Evolutionary conservation across 2,797 vertebrate species (phyloP).

Genomic region (Morus bassanus): DNA sequence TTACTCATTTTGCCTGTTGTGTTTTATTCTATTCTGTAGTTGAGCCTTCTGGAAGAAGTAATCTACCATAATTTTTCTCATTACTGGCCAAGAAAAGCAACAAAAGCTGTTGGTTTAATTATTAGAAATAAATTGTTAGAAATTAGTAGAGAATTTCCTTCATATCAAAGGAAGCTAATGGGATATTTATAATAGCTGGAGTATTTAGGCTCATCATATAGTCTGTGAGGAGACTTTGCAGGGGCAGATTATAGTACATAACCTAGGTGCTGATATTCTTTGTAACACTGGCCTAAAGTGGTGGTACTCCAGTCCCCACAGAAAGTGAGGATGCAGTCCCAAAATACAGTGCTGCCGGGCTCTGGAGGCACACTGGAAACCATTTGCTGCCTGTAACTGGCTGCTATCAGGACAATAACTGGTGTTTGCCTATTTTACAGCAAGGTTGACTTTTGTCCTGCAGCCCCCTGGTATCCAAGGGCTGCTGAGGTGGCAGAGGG

Average conservation of each 20-base stretch:
- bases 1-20: neutral
- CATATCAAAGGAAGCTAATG: neutral
- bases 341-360: neutral
- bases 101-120: neutral
- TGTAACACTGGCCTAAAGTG: neutral
- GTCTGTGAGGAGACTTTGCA: neutral
- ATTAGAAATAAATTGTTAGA: neutral
- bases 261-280: neutral
- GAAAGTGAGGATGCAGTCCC: neutral
- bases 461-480: neutral
- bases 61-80: neutral
- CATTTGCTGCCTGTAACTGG: neutral
- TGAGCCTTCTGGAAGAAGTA: neutral
- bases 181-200: neutral
- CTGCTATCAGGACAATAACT: neutral
- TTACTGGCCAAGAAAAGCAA: neutral
- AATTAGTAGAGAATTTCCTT: neutral
- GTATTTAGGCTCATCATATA: neutral
- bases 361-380: neutral
- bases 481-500: neutral
- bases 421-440: neutral
- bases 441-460: neutral
- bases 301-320: neutral
- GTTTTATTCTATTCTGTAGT: neutral
- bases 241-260: neutral